Evolutionary conservation across 1,140 invertebrate genomes (phyloP).

Genomic region (Aphis craccivora): DNA sequence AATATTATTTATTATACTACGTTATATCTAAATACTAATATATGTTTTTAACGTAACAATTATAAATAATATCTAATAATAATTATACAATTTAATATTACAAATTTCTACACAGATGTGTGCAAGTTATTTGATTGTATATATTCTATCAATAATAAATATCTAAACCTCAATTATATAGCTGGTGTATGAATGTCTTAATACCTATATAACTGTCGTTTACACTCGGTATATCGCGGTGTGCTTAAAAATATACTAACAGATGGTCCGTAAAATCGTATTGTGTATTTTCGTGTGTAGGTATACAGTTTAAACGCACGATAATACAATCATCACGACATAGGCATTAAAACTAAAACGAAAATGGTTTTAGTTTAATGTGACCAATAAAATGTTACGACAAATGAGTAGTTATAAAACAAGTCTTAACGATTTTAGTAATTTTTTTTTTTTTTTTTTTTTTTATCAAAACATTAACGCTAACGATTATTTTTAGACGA

Average conservation of each 20-base stretch:
- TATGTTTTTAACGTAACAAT: neutral
- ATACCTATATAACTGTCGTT: constrained; percentile 9
- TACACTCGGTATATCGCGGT: neutral
- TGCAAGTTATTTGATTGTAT: neutral
- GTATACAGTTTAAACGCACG: neutral
- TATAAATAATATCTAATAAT: no score
- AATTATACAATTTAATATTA: neutral
- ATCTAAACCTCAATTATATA: neutral
- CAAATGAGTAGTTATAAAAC: constrained; percentile 40
- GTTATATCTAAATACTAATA: no score
- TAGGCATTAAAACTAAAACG: constrained; percentile 47
- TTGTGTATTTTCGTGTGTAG: neutral
- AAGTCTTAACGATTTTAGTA: constrained; percentile 29
- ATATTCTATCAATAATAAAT: neutral
- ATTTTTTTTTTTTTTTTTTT: neutral
- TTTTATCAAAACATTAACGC: constrained; percentile 8
- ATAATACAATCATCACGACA: constrained; percentile 39
- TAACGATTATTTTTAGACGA: constrained; percentile 39
- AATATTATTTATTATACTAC: no score
- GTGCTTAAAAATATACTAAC: neutral
- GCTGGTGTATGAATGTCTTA: neutral
- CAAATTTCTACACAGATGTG: neutral
- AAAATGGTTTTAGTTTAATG: constrained; percentile 45
- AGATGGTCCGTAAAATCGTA: neutral
- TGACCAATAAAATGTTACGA: constrained; percentile 50